Conservation (phyloP, 2,888 invertebrate species). For the Andrena fulva region DNA sequence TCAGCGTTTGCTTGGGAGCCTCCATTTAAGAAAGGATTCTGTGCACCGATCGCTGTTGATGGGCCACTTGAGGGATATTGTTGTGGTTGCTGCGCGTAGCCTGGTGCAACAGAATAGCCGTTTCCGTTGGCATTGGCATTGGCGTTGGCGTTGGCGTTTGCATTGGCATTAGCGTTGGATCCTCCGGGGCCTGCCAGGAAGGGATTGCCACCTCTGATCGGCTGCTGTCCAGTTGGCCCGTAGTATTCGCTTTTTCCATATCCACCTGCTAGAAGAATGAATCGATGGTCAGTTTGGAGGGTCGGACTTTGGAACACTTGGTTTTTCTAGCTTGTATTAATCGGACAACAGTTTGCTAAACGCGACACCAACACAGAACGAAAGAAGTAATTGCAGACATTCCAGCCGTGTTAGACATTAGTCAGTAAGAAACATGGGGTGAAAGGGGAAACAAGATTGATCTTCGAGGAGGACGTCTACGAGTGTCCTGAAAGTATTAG, state of each 20-base stretch:
- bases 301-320: not conserved
- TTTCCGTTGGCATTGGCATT: constrained; percentile 42
- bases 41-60: not conserved
- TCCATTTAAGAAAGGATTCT: constrained; percentile 34
- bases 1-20: constrained; percentile 44
- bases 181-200: constrained; percentile 39
- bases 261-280: constrained; percentile 11
- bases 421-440: not conserved
- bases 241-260: constrained; percentile 11
- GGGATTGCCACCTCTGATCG: constrained; percentile 37
- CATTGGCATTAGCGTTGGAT: constrained; percentile 53
- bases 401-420: constrained; percentile 34
- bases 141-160: constrained; percentile 56
- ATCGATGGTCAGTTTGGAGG: not conserved
- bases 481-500: not conserved
- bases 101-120: not conserved
- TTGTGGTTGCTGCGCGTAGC: not conserved
- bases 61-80: not conserved
- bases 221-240: constrained; percentile 11
- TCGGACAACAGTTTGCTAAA: no score
- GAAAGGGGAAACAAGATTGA: not conserved
- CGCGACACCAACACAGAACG: not conserved
- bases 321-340: no score
- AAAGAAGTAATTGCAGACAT: constrained; percentile 1
- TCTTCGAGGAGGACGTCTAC: not conserved